Percentiles rank a stretch among this genome's conserved stretches.
phyloP scores from a whole-genome alignment of 2,888 invertebrate species.

The Protodeltote pygarga region DNA sequence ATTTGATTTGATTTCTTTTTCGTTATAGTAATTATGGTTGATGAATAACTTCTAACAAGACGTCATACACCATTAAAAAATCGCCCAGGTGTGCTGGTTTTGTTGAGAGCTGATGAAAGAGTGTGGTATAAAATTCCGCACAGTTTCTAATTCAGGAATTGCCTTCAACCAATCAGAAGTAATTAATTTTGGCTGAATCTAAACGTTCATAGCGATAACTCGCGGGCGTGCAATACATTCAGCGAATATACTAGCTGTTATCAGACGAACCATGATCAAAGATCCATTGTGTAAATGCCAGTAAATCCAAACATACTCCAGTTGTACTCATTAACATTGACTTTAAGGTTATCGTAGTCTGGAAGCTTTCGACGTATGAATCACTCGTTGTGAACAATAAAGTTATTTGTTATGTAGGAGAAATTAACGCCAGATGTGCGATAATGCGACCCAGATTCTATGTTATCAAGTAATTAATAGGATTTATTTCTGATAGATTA shows the following conservation, averaged over 20 bases:
- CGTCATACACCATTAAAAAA: no score
- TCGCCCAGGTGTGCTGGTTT: no score
- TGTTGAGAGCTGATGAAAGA: no score
- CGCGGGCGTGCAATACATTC: conserved; percentile 8
- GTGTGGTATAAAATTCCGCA: no score
- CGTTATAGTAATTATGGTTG: no score
- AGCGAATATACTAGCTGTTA: conserved; percentile 7
- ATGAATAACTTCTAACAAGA: no score
- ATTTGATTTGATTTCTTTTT: no score
- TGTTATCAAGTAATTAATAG: conserved; percentile 3
- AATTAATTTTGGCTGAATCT: no score
- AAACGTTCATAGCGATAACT: no score
- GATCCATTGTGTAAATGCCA: conserved; percentile 17
- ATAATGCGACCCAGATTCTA: conserved; percentile 16
- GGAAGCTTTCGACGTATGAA: conserved; percentile 33
- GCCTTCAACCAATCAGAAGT: no score
- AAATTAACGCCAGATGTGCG: conserved; percentile 1
- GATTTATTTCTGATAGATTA: conserved; percentile 4
- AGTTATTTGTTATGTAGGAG: conserved; percentile 10
- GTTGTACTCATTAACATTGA: conserved; percentile 23
- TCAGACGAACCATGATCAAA: conserved; percentile 29
- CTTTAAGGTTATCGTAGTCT: conserved; percentile 37
- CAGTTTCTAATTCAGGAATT: no score
- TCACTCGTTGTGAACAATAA: conserved; percentile 28
- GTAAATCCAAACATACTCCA: conserved; percentile 25